Evolutionary conservation across 2,888 invertebrate species (phyloP), one percentile per base, ranked within the genome.

Genomic region (Melanchra persicariae): DNA sequence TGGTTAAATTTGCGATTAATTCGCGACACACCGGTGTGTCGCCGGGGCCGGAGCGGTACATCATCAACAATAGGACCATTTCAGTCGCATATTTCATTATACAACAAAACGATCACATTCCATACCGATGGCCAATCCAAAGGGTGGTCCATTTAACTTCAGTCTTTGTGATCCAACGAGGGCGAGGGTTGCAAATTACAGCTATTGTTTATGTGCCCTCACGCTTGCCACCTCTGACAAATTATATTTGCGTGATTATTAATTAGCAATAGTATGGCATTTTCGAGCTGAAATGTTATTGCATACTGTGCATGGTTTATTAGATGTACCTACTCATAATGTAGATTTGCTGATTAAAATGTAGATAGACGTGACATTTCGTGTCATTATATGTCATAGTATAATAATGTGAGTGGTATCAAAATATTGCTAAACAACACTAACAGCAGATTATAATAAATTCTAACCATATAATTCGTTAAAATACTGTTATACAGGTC

Each of bases 171-270:
- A 84, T 83, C 80, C 83, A 81, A 70, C 74, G 83, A 80, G 72
- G 78, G 74, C 77, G 61, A 74, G 77, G 77, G 83, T 83, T 71
- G 85, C 85, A 88, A 88, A 88, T 88, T 86, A 85, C 84, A 83
- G 83, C 84, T 84, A 88, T 88, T 88, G 89, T 88, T 85, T 85
- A 87, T 81, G 78, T 81, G 82, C 67, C 75, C 72, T 79, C 82
- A 78, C 78, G 74, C 65, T 55, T 69, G 85, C 75, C 81, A 78
- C 70, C 72, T 52, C 67, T 80, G 76, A 79, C 83, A 83, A 81
- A 84, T 85, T 74, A 81, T 85, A 73, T 83, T 84, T 78, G 75
- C 59, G 54, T 51, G 60, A 57, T 63, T 63, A 79, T 77, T 65
- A 79, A 77, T 70, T 81, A 78, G 66, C 15, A 17, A 15, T 51